Conservation (phyloP, 2,888 invertebrate genomes). For the Cataglyphis livida region DNA sequence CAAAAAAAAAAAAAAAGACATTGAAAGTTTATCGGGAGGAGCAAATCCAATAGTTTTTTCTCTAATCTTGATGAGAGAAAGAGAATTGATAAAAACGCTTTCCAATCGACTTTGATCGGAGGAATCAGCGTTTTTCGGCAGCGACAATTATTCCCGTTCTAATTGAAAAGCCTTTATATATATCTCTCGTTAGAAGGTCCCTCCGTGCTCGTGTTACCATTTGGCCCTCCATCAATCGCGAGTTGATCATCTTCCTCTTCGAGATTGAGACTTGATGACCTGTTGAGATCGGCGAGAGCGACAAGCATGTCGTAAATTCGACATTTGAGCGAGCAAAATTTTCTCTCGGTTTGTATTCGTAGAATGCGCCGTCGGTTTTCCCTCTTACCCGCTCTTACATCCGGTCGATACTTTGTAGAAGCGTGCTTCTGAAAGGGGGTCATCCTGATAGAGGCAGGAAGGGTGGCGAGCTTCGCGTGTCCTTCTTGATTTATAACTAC, state of each 20-base stretch:
- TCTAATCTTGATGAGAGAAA: background rate
- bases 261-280: slow-evolving; percentile 17
- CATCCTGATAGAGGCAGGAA: slow-evolving; percentile 66
- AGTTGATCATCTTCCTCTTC: slow-evolving; percentile 20
- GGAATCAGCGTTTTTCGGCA: slow-evolving; percentile 46
- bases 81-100: slow-evolving; percentile 9
- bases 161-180: slow-evolving; percentile 44
- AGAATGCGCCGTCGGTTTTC: slow-evolving; percentile 51
- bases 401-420: slow-evolving; percentile 67
- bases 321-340: slow-evolving; percentile 56
- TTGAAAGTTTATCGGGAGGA: background rate
- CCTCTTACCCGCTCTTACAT: slow-evolving; percentile 33
- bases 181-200: slow-evolving; percentile 36
- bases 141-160: slow-evolving; percentile 36
- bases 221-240: slow-evolving; percentile 36
- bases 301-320: slow-evolving; percentile 64
- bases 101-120: slow-evolving; percentile 27
- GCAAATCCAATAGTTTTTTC: background rate
- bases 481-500: slow-evolving; percentile 74
- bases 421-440: slow-evolving; percentile 67
- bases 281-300: slow-evolving; percentile 46
- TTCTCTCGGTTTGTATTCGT: slow-evolving; percentile 57
- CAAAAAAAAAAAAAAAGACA: background rate
- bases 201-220: slow-evolving; percentile 30
- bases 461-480: slow-evolving; percentile 73